Evolutionary conservation across 2,888 invertebrate genomes (phyloP), one percentile per base, ranked within the genome.

Genomic region (Linnaemya tessellans): DNA sequence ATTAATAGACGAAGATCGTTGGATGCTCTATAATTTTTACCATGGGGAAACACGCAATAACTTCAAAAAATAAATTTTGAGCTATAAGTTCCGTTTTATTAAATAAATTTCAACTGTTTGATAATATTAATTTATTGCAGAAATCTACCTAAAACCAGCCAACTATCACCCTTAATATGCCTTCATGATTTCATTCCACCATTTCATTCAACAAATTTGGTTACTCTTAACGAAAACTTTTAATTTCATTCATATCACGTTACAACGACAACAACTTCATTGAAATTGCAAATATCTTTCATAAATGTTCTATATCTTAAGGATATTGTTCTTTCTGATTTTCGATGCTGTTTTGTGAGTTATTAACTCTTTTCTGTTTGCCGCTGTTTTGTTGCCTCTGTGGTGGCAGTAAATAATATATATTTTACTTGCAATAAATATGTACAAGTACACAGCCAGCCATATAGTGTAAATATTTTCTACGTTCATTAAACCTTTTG

Each of bases 291-390:
- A 64, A 74, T 65, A 62, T 51, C 11, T 41, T 67, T 38, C 56
- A 35, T 73, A 64, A 64, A 71, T 74, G 64, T 82, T 82, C 60
- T 25, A 79, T 82, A 79, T 79, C 82, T 82, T 75, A 41, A 79
- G 85, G 85, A 79, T 85, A 85, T 85, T 85, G 70, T 82, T 79
- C 85, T 75, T 85, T 85, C 70, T 75, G 75, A 79, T 82, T 85
- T 82, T 25, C 15, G 73, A 49, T 80, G 70, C 60, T 83, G 58
- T 80, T 84, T 70, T 70, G n/a, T 67, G 35, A 60, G 25, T 60
- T 62, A 15, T 54, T 25, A 78, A 79, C 79, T 79, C 74, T 65
- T 79, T 73, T 54, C 20, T 5, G 7, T 4, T 30, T 30, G 30
- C 30, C 5, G 30, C 30, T 30, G 30, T 5, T n/a, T 18, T 49